These are phyloP conservation scores for Eupristina koningsbergeri DNA, from an alignment of 1,140 invertebrate genomes.

Conservation along the genomic window DNA sequence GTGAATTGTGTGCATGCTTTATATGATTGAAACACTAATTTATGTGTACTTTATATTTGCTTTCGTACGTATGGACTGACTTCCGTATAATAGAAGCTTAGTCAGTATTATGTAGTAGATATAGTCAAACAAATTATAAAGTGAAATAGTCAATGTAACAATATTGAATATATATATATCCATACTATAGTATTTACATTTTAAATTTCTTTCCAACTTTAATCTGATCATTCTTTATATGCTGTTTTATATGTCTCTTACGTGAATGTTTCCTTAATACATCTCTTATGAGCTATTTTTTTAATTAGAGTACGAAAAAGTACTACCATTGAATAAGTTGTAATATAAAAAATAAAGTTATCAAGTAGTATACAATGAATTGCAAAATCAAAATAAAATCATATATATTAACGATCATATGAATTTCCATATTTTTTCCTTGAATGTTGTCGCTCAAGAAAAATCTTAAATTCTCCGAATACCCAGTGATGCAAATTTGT, in stretches of 20 bases:
- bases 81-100: constrained; percentile 2
- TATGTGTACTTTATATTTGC: neutral
- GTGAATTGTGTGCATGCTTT: neutral
- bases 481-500: neutral
- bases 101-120: neutral
- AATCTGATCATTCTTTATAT: no score
- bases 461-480: neutral
- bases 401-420: neutral
- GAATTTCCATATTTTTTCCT: neutral
- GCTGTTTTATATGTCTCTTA: no score
- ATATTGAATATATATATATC: neutral
- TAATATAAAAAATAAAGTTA: neutral
- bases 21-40: neutral
- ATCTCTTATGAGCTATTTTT: neutral
- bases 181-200: neutral
- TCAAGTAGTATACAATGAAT: neutral
- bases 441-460: neutral
- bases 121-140: constrained; percentile 1
- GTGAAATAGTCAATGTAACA: neutral
- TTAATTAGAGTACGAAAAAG: neutral
- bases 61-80: neutral
- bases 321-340: neutral
- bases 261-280: no score
- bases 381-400: neutral
- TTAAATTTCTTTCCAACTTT: no score